phyloP scores from a whole-genome alignment of 2,888 invertebrate species.

The Tribolium freemani region DNA sequence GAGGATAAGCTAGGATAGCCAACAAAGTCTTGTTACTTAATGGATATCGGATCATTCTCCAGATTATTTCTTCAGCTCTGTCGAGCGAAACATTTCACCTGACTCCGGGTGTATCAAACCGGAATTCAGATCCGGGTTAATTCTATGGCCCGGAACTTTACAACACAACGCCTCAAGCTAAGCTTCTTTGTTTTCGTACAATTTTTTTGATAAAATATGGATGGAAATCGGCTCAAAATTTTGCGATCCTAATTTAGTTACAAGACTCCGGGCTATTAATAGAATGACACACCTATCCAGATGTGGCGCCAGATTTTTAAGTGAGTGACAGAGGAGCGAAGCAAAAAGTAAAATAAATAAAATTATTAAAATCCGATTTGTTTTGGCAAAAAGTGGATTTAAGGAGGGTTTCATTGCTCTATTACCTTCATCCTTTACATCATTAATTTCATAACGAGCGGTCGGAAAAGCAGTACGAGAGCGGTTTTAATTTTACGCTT shows the following conservation, averaged over 20 bases:
- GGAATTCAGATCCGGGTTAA: constrained; percentile 4
- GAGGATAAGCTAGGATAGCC: neutral
- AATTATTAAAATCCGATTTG: neutral
- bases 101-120: neutral
- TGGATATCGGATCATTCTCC: constrained; percentile 7
- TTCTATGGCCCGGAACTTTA: constrained; percentile 1
- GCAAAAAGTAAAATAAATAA: neutral
- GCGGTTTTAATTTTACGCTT: no score
- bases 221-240: no score
- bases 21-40: neutral
- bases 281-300: neutral
- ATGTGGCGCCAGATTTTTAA: constrained; percentile 13
- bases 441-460: constrained; percentile 17
- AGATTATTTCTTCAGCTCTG: neutral
- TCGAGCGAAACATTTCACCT: neutral
- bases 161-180: neutral
- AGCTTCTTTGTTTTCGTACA: no score
- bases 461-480: neutral
- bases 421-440: neutral
- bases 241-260: neutral
- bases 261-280: neutral
- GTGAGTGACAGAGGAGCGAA: neutral
- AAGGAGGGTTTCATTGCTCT: neutral
- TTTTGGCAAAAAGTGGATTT: constrained; percentile 12
- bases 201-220: neutral